Percentiles rank a stretch among this genome's conserved stretches.
These are phyloP conservation scores for Leptogaster cylindrica DNA, from an alignment of 2,888 invertebrate species.

Conservation along the genomic window DNA sequence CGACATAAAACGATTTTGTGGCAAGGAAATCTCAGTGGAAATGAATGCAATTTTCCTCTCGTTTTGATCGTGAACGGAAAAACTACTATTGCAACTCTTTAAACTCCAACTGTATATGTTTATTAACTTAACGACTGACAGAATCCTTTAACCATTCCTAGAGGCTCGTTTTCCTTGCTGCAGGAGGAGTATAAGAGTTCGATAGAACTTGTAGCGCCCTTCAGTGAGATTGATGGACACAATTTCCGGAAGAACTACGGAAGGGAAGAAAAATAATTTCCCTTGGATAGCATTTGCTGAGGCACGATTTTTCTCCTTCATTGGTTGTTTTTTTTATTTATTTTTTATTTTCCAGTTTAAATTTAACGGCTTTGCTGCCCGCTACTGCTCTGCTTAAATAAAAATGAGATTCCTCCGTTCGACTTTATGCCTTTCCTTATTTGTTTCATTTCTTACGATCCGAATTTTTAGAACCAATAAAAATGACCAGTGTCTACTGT, in stretches of 20 bases:
- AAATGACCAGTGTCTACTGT: no score
- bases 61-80: neutral
- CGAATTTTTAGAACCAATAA: no score
- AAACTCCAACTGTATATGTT: constrained; percentile 3
- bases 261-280: constrained; percentile 11
- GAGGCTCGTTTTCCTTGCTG: neutral
- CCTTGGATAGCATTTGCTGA: constrained; percentile 18
- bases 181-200: neutral
- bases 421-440: no score
- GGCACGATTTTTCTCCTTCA: constrained; percentile 30
- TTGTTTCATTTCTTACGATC: no score
- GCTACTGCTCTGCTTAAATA: no score
- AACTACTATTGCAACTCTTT: neutral
- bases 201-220: constrained; percentile 70
- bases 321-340: neutral
- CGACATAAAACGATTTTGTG: neutral
- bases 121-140: constrained; percentile 1
- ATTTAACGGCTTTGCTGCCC: neutral
- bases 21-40: constrained; percentile 26
- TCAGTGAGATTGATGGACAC: constrained; percentile 50
- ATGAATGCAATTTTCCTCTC: constrained; percentile 25
- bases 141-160: neutral
- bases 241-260: constrained; percentile 39
- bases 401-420: no score
- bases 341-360: neutral